Conservation (phyloP, 2,113 vertebrate genomes). For the Strix uralensis region DNA sequence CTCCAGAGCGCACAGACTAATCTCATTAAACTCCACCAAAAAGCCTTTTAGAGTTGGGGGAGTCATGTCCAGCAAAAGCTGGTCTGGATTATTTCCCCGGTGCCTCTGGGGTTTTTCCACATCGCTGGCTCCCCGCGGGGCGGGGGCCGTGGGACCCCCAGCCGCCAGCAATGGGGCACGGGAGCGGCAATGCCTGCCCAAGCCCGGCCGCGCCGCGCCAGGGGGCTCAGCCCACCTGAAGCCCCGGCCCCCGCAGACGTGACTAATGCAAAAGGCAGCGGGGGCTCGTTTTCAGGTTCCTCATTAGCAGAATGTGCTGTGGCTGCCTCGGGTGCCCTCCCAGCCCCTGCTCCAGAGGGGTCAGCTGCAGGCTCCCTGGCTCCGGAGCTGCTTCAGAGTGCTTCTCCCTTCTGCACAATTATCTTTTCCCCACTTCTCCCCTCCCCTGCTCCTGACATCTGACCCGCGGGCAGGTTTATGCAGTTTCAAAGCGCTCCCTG, state of each 20-base stretch:
- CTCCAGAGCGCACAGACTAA: constrained; percentile 9
- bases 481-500: background rate
- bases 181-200: background rate
- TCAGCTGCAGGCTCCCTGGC: rapidly evolving
- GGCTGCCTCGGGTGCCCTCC: background rate
- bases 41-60: constrained; percentile 25
- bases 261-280: background rate
- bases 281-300: background rate
- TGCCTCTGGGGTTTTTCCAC: background rate
- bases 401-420: background rate
- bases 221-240: background rate
- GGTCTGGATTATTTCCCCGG: background rate
- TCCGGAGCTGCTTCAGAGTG: background rate
- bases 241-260: background rate
- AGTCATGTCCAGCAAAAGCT: background rate
- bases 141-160: background rate
- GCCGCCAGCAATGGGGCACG: background rate
- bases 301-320: background rate
- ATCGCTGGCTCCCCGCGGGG: background rate
- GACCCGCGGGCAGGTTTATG: background rate
- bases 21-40: constrained; percentile 31
- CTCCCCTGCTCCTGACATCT: background rate
- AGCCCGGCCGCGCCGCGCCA: rapidly evolving
- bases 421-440: background rate
- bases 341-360: background rate